Evolutionary conservation across 2,888 invertebrate species (phyloP), one percentile per base, ranked within the genome.

Genomic region (Orchesellides sinensis): DNA sequence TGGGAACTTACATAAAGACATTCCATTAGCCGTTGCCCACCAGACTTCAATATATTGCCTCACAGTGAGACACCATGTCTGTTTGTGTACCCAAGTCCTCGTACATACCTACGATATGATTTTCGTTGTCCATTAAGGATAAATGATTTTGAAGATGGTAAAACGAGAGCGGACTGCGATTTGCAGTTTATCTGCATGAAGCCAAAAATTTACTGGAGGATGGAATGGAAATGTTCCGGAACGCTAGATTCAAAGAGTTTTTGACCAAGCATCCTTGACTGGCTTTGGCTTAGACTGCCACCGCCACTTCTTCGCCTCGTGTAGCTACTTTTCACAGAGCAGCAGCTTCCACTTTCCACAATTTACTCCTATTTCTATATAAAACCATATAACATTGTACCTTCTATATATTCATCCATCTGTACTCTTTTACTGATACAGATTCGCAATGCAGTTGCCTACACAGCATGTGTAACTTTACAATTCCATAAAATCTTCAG

Each of bases 141-240:
- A 52, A 52, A 52, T 52, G n/a, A n/a, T n/a, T n/a, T n/a, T n/a
- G 29, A 19, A 29, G 29, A 52, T 19, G 47, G 12, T 61, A 61
- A 27, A 61, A 32, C 17, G 10, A 29, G 52, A 68, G 10, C 10
- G 14, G 12, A 19, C 14, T 29, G 32, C 14, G 32, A 35, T 69
- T 54, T 29, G n/a, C n/a, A 54, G 40, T 35, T 40, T 69, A 32
- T 19, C 52, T 35, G 35, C 40, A 17, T 63, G 63, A 32, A 47
- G 59, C 27, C 59, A 10, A 59, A 29, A 47, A 40, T 45, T 52
- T 40, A 69, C 19, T 52, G 29, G 32, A 61, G 61, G 27, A 25
- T 54, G 45, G 32, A 56, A 56, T 70, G 56, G 56, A 73, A 61
- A 47, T 61, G 74, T 74, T 74, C 52, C 63, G 63, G 63, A 74